Conservation (phyloP, 2,113 vertebrate species). For the Myrmecophaga tridactyla region DNA sequence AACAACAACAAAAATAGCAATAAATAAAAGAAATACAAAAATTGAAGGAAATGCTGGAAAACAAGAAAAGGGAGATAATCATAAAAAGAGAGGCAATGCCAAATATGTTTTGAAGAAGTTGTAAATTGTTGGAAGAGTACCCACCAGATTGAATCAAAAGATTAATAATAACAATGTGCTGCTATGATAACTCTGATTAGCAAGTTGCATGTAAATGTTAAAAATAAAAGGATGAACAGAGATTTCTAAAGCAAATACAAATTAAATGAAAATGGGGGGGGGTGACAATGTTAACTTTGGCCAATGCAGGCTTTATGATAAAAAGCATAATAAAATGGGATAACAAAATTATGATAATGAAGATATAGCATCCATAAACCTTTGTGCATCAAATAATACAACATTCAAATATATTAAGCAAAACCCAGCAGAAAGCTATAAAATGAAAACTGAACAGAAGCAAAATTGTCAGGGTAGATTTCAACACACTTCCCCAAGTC, state of each 20-base stretch:
- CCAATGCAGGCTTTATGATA: not conserved
- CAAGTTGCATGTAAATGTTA: not conserved
- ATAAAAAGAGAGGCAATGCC: not conserved
- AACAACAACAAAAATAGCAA: not conserved
- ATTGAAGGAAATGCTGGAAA: not conserved
- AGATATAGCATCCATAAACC: not conserved
- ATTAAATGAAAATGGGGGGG: constrained; percentile 29
- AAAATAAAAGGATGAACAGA: constrained; percentile 34
- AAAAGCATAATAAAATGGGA: constrained; percentile 18
- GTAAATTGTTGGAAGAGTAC: not conserved
- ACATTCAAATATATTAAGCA: not conserved
- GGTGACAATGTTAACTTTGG: constrained; percentile 29
- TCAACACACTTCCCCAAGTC: not conserved
- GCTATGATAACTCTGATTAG: not conserved
- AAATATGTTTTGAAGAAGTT: not conserved
- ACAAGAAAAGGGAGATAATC: not conserved
- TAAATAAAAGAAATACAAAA: constrained; percentile 12
- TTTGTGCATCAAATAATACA: constrained; percentile 25
- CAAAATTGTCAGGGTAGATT: not conserved
- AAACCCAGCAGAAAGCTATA: constrained; percentile 11
- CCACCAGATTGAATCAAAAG: constrained; percentile 1
- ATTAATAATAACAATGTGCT: not conserved
- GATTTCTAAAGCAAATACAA: constrained; percentile 39
- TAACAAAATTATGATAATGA: constrained; percentile 24
- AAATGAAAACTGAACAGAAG: constrained; percentile 21